These are phyloP conservation scores for Poicephalus meyeri DNA, from an alignment of 2,113 vertebrate genomes.

Conservation along the genomic window DNA sequence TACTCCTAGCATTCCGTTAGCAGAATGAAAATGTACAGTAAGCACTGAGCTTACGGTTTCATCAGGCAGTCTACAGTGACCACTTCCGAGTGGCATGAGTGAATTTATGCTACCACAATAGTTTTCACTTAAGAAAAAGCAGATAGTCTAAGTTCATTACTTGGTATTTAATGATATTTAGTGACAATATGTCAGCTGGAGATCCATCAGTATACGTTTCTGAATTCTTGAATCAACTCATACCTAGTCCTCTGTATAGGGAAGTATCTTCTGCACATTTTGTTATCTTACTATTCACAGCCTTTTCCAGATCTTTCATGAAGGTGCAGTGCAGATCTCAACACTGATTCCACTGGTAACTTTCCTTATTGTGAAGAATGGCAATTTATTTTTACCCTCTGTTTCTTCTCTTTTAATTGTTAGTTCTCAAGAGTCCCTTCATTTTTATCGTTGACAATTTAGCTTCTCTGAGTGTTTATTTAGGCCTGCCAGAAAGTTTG, in stretches of 20 bases:
- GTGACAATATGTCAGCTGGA: background rate
- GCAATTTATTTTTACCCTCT: background rate
- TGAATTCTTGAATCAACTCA: background rate
- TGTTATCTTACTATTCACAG: background rate
- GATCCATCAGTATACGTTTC: background rate
- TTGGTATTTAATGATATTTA: background rate
- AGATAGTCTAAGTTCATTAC: background rate
- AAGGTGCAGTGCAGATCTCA: constrained; percentile 4
- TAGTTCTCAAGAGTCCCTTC: background rate
- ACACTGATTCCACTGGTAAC: background rate
- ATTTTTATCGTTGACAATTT: background rate
- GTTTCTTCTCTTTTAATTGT: background rate
- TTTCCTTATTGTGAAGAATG: constrained; percentile 19
- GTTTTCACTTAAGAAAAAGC: background rate
- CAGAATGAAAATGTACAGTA: background rate
- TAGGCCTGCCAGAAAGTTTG: background rate
- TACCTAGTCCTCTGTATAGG: background rate
- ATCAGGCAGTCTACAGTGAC: background rate
- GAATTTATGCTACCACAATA: background rate
- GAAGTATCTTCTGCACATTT: background rate
- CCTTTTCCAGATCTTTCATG: constrained; percentile 18
- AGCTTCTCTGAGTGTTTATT: background rate
- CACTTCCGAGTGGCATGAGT: background rate
- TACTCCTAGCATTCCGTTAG: background rate
- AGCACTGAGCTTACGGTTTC: background rate